phyloP scores from a whole-genome alignment of 1,140 invertebrate species.

The Rhynchophorus ferrugineus region DNA sequence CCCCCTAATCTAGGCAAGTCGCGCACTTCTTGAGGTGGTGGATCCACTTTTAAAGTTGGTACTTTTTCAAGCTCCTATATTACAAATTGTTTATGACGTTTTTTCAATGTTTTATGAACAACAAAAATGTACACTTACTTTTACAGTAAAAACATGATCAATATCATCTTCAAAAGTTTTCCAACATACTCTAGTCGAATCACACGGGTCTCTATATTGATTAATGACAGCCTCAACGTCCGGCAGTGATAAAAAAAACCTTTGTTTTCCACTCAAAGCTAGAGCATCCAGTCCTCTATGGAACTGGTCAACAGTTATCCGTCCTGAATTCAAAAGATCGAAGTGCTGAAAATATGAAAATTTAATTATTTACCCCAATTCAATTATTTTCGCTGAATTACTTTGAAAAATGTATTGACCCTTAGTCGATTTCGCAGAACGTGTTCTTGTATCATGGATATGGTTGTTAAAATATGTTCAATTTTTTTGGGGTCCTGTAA shows the following conservation, averaged over 20 bases:
- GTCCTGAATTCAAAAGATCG: slow-evolving; percentile 53
- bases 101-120: too few relatives aligned
- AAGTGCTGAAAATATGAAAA: slow-evolving; percentile 45
- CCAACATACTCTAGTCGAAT: slow-evolving; percentile 56
- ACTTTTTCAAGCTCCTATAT: slow-evolving; percentile 54
- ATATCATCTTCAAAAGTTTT: slow-evolving; percentile 64
- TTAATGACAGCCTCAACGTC: slow-evolving; percentile 51
- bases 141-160: slow-evolving; percentile 59
- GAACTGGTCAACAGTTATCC: slow-evolving; percentile 57
- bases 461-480: slow-evolving; percentile 42
- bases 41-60: slow-evolving; percentile 44
- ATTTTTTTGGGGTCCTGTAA: slow-evolving; percentile 39
- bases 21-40: slow-evolving; percentile 43
- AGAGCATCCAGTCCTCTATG: slow-evolving; percentile 53
- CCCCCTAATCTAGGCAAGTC: slow-evolving; percentile 43
- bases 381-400: slow-evolving; percentile 30
- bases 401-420: slow-evolving; percentile 55
- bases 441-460: slow-evolving; percentile 50
- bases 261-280: slow-evolving; percentile 49
- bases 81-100: slow-evolving; percentile 3
- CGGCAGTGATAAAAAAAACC: slow-evolving; percentile 45
- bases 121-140: slow-evolving; percentile 40
- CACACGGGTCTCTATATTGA: slow-evolving; percentile 58
- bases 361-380: not conserved
- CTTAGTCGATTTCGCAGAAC: slow-evolving; percentile 53